Evolutionary conservation across 2,888 invertebrate genomes (phyloP).

Genomic region (Acrocyrtus sp.): DNA sequence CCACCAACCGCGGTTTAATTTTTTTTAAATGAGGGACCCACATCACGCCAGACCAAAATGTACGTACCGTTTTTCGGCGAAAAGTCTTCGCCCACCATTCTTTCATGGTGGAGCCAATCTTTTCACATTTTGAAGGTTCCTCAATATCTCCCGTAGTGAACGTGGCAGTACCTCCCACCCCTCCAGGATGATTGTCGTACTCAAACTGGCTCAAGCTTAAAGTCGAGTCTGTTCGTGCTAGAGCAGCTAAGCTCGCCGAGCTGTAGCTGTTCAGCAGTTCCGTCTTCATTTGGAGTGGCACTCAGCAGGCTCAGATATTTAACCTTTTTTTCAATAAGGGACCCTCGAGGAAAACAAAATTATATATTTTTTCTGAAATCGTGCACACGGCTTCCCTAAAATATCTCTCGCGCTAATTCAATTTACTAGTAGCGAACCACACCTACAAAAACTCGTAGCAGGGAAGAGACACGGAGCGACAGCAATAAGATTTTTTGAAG

Average conservation of each 20-base stretch:
- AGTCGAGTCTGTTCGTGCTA: constrained; percentile 57
- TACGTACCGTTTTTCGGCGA: constrained; percentile 59
- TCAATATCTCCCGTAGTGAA: constrained; percentile 14
- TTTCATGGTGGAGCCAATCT: constrained; percentile 32
- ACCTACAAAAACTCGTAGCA: not conserved
- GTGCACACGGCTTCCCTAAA: too few relatives aligned
- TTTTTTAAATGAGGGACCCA: too few relatives aligned
- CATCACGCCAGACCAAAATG: too few relatives aligned
- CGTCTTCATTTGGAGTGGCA: constrained; percentile 63
- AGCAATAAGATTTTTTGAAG: too few relatives aligned
- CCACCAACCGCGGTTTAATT: too few relatives aligned
- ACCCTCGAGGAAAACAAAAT: too few relatives aligned
- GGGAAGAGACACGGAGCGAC: too few relatives aligned
- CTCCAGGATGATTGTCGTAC: constrained; percentile 40
- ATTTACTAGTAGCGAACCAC: not conserved
- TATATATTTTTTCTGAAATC: too few relatives aligned
- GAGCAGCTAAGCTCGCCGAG: constrained; percentile 58
- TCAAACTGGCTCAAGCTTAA: constrained; percentile 51
- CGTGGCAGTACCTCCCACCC: constrained; percentile 9
- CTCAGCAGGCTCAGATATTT: too few relatives aligned
- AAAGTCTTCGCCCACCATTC: constrained; percentile 51
- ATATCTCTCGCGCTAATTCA: not conserved
- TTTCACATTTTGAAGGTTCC: constrained; percentile 33
- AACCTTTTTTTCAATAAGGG: too few relatives aligned
- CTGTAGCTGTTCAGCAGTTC: constrained; percentile 61